Percentiles rank a stretch among this genome's conserved stretches.
Evolutionary conservation across 2,113 vertebrate genomes (phyloP).

Genomic region (Cinclus cinclus): DNA sequence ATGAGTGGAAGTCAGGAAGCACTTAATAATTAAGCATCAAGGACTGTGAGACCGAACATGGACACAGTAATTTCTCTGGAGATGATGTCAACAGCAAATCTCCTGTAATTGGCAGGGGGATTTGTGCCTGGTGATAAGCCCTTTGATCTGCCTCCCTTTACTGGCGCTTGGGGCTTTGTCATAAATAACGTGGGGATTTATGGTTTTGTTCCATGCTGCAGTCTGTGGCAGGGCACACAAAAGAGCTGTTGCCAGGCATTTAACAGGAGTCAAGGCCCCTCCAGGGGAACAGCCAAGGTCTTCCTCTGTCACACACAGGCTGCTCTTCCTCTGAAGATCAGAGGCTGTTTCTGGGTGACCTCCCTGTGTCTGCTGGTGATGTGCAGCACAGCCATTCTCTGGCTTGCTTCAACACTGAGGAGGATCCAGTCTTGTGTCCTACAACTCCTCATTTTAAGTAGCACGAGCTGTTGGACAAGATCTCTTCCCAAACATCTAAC

Average conservation of each 20-base stretch:
- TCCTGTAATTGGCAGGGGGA: slow-evolving; percentile 29
- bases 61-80: slow-evolving; percentile 8
- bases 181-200: slow-evolving; percentile 48
- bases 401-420: background rate
- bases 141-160: slow-evolving; percentile 44
- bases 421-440: background rate
- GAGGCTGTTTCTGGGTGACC: background rate
- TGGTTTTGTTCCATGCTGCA: background rate
- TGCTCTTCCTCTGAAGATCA: background rate
- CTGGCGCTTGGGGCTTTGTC: background rate
- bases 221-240: background rate
- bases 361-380: background rate
- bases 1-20: background rate
- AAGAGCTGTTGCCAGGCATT: slow-evolving; percentile 1
- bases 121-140: slow-evolving; percentile 20
- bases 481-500: background rate
- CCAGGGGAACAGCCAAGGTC: slow-evolving; percentile 14
- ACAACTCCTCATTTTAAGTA: background rate
- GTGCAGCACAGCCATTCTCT: background rate
- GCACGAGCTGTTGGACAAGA: background rate
- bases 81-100: slow-evolving; percentile 30
- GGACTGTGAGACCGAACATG: background rate
- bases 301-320: background rate
- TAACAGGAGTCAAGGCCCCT: background rate
- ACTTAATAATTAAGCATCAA: background rate